Base-by-base conservation (phyloP, 1,140 invertebrate species). In the Sogatella furcifera region DNA sequence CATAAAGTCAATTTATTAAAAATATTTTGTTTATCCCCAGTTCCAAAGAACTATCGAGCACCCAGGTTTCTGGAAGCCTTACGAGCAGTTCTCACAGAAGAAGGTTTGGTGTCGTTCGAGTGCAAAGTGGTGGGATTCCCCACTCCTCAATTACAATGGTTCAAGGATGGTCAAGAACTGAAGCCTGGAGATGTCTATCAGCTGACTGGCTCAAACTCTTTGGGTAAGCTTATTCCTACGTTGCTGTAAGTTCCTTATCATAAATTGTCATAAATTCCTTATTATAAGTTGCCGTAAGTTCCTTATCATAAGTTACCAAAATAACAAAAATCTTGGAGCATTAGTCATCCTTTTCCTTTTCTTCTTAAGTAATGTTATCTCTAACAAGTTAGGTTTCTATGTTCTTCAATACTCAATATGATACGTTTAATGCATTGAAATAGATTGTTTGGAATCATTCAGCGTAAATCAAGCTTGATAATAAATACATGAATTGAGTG, bases 111-210 rank as follows among this genome's bases (percentile, higher is more conserved):
- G 3, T 93, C 90, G 0, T 94, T 95, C 68, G 91, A 95, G 70
- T 95, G 91, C 69, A 93, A 93, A 75, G 90, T 94, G 0, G 90
- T 93, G 8, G 91, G 91, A 0, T 92, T 90, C 66, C 90, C 91
- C 0, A 92, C 90, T 0, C 91, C 91, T 0, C 72, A 86, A 42
- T 74, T 94, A 0, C 82, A 83, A 67, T 93, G 91, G 91, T 93
- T 90, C 67, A 95, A 94, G 75, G 91, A 95, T 73, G 90, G 90
- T 0, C 85, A 90, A 68, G 90, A 94, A 73, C 74, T 95, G 17
- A 92, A 90, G 73, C 90, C 91, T 0, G 91, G 91, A 11, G 92
- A 95, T 74, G 90, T 94, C 15, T 94, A 95, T 73, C 90, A 94
- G 69, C 76, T 94, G 5, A 92, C 89, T 1, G 91, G 90, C 24